Evolutionary conservation across 2,797 vertebrate genomes (phyloP).

Genomic region (Micropoecilia bifurca): DNA sequence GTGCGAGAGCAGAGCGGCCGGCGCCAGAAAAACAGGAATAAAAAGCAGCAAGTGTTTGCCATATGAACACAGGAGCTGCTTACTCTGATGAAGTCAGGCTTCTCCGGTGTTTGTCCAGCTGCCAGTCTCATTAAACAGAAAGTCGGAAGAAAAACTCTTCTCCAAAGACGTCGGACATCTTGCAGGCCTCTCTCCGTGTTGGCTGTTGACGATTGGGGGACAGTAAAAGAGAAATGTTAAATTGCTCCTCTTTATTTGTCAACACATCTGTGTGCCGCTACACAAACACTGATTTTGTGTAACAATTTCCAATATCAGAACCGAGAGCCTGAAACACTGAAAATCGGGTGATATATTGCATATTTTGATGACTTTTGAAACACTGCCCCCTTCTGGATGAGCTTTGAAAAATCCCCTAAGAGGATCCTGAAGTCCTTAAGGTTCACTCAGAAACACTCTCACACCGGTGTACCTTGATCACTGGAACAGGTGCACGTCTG

Average conservation of each 20-base stretch:
- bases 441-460: conserved; percentile 15
- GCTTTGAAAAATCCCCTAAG: conserved; percentile 4
- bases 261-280: not conserved
- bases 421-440: not conserved
- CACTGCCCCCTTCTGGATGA: conserved; percentile 68
- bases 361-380: conserved; percentile 54
- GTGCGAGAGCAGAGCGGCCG: conserved; percentile 25
- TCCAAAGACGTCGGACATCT: conserved; percentile 22
- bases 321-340: not conserved
- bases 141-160: conserved; percentile 31
- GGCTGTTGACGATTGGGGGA: conserved; percentile 16
- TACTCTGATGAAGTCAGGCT: conserved; percentile 46
- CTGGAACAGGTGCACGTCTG: conserved; percentile 41
- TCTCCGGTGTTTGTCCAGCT: conserved; percentile 39
- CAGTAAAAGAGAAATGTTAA: not conserved
- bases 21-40: conserved; percentile 50
- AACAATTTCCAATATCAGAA: not conserved
- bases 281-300: not conserved
- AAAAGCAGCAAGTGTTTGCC: conserved; percentile 61
- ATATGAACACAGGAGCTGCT: conserved; percentile 59
- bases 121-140: conserved; percentile 54
- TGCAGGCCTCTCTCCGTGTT: not conserved
- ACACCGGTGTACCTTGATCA: not conserved
- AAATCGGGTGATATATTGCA: not conserved
- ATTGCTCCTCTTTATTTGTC: not conserved